Evolutionary conservation across 2,888 invertebrate genomes (phyloP).

Genomic region (Serripes groenlandicus): DNA sequence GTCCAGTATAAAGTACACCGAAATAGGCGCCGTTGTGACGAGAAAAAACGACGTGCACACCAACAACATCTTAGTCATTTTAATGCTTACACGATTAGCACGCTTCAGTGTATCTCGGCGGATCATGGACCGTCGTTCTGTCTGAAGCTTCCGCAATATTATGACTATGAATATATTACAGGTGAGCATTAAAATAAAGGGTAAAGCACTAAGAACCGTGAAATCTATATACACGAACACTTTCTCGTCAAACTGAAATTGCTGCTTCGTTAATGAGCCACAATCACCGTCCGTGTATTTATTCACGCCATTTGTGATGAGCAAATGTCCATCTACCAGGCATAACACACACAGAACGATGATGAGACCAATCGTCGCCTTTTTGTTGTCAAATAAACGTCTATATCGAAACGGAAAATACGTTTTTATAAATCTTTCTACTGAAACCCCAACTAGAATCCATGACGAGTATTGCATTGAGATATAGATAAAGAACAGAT

Average conservation of each 20-base stretch:
- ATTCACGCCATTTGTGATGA: constrained; percentile 72
- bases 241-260: constrained; percentile 67
- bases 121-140: constrained; percentile 52
- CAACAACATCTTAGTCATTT: constrained; percentile 71
- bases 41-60: constrained; percentile 69
- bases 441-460: constrained; percentile 70
- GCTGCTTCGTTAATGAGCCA: constrained; percentile 56
- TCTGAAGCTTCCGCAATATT: constrained; percentile 42
- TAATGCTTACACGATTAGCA: constrained; percentile 54
- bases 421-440: constrained; percentile 69
- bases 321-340: constrained; percentile 58
- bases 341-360: constrained; percentile 38
- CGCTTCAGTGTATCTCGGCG: constrained; percentile 22
- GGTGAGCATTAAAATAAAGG: constrained; percentile 66
- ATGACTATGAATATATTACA: constrained; percentile 63
- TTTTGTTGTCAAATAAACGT: constrained; percentile 43
- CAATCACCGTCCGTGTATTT: constrained; percentile 59
- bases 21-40: constrained; percentile 67
- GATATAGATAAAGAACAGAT: constrained; percentile 69
- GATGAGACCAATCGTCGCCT: constrained; percentile 45
- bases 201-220: constrained; percentile 57
- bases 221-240: constrained; percentile 72
- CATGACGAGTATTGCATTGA: constrained; percentile 74
- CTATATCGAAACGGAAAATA: constrained; percentile 56
- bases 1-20: constrained; percentile 70